Percentiles rank a stretch among this genome's conserved stretches.
Evolutionary conservation across 1,140 invertebrate genomes (phyloP).

Genomic region (Drosophila kanapiae): DNA sequence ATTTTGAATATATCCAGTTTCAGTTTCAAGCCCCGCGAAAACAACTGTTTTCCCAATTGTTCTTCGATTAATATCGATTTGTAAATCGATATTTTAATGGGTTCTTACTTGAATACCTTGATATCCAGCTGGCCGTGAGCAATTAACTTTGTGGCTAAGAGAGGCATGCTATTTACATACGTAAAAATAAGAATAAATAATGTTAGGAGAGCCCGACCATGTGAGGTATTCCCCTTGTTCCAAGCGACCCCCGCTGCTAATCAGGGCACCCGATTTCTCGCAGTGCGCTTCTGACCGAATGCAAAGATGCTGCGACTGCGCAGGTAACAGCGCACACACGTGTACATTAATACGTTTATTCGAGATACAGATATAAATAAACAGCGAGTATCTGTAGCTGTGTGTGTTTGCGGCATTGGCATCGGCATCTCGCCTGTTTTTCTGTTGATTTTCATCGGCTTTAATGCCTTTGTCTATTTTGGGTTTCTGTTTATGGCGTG

Average conservation of each 20-base stretch:
- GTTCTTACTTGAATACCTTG: constrained; percentile 5
- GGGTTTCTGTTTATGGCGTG: constrained; percentile 75
- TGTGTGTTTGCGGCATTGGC: constrained; percentile 39
- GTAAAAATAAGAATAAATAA: not conserved
- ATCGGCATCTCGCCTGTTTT: constrained; percentile 55
- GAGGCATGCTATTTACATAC: not conserved
- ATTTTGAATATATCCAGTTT: not conserved
- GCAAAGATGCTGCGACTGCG: constrained; percentile 65
- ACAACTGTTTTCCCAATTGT: not conserved
- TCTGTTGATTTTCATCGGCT: constrained; percentile 62
- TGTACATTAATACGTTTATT: no score
- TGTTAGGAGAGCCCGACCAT: not conserved
- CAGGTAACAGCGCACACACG: constrained; percentile 39
- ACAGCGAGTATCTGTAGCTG: constrained; percentile 22
- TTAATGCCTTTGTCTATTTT: constrained; percentile 74
- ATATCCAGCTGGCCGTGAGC: constrained; percentile 11
- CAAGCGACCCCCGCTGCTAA: constrained; percentile 9
- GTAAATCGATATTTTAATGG: constrained; percentile 21
- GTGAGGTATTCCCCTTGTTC: not conserved
- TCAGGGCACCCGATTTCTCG: constrained; percentile 33
- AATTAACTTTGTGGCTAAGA: constrained; percentile 15
- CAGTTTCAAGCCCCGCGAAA: not conserved
- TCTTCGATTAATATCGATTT: not conserved
- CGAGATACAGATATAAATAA: constrained; percentile 9
- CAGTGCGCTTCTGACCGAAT: constrained; percentile 46